These are phyloP conservation scores for Eristalinus sepulchralis DNA, from an alignment of 2,888 invertebrate genomes.

Conservation along the genomic window DNA sequence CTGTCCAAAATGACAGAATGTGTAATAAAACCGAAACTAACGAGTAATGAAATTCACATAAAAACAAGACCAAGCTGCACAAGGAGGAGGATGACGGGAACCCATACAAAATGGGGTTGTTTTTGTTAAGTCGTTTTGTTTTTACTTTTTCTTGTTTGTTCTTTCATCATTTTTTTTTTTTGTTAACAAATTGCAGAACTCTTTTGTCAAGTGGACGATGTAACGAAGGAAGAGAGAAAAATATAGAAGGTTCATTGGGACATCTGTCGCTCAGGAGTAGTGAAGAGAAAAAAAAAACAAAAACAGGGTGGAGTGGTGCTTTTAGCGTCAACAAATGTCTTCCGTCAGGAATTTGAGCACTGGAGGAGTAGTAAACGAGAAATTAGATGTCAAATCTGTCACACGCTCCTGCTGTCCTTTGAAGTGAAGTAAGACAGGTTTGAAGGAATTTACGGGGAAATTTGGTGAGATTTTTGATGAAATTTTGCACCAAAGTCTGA, in stretches of 20 bases:
- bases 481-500: no score
- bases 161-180: not conserved
- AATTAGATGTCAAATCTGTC: no score
- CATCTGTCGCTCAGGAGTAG: not conserved
- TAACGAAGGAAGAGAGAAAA: not conserved
- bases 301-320: not conserved
- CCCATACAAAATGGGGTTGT: not conserved
- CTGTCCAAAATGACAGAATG: slow-evolving; percentile 34
- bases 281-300: not conserved
- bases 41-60: slow-evolving; percentile 28
- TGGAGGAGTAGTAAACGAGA: not conserved
- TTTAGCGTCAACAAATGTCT: not conserved
- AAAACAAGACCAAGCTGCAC: slow-evolving; percentile 1
- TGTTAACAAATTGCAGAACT: not conserved
- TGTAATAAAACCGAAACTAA: slow-evolving; percentile 16
- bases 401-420: no score
- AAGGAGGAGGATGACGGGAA: not conserved
- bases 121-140: not conserved
- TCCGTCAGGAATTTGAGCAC: not conserved
- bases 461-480: no score
- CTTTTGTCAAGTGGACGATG: not conserved
- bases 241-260: not conserved
- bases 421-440: no score
- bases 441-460: no score
- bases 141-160: not conserved